phyloP scores from a whole-genome alignment of 2,113 vertebrate genomes.

The Sinocyclocheilus rhinocerous region DNA sequence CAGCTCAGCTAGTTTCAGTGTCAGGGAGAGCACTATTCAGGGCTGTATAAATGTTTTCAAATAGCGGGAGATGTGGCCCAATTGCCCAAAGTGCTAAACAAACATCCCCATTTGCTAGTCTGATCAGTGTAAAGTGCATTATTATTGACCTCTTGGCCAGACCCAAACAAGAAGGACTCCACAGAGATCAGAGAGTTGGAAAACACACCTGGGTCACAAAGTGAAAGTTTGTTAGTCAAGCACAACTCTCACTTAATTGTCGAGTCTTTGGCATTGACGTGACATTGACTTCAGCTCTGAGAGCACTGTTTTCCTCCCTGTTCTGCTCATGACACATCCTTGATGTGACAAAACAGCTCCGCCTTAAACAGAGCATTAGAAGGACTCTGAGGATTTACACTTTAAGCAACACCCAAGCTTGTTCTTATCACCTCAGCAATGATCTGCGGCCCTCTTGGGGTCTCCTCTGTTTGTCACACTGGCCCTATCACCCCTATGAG shows the following conservation, averaged over 20 bases:
- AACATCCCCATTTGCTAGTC: conserved; percentile 15
- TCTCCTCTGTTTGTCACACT: conserved; percentile 11
- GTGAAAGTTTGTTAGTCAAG: not conserved
- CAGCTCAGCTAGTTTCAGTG: not conserved
- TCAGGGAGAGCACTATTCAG: not conserved
- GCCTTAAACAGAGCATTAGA: conserved; percentile 46
- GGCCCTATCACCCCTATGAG: conserved; percentile 30
- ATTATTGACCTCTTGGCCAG: not conserved
- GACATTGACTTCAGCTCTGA: conserved; percentile 28
- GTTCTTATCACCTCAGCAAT: conserved; percentile 43
- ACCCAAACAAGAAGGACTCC: not conserved
- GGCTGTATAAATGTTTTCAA: not conserved
- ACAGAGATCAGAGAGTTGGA: not conserved
- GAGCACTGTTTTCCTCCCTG: conserved; percentile 12
- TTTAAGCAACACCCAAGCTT: conserved; percentile 41
- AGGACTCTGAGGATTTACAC: conserved; percentile 33
- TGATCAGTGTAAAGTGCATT: not conserved
- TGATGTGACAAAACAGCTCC: conserved; percentile 52
- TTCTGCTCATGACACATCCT: conserved; percentile 51
- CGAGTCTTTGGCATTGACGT: conserved; percentile 7
- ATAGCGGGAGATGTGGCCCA: not conserved
- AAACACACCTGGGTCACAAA: conserved; percentile 10
- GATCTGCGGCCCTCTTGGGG: conserved; percentile 46
- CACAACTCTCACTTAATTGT: not conserved
- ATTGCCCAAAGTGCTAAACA: not conserved